Evolutionary conservation across 2,888 invertebrate species (phyloP), one percentile per base, ranked within the genome.

Genomic region (Petrophora chlorosata): DNA sequence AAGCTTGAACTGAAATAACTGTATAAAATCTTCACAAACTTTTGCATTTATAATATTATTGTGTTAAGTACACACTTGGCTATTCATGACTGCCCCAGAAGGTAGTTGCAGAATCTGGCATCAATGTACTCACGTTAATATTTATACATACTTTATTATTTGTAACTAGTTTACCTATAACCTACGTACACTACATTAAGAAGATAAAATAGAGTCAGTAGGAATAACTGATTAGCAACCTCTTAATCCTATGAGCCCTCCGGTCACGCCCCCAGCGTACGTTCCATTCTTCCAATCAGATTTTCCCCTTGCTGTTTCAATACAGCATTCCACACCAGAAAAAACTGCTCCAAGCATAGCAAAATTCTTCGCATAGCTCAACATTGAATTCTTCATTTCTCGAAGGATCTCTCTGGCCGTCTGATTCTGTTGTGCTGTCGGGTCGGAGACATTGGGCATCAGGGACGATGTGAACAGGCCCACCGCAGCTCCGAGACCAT

Each of bases 211-310:
- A n/a, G n/a, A n/a, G n/a, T n/a, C n/a, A n/a, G n/a, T 13, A 2
- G 5, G n/a, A 16, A 17, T 23, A 15, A 16, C 2, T 16, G 7
- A 26, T 5, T 3, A 10, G 19, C 9, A 65, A 95, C 95, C 95
- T 92, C 97, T 91, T 48, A 97, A 82, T 8, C 97, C 97, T 74
- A 97, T 96, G 22, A 98, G 80, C 22, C 98, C 99, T 34, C 99
- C 99, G 10, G 98, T 98, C 5, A 98, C 92, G 28, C 93, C 98
- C 28, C 99, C 99, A 43, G 98, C 97, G 73, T 97, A 95, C 0
- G 98, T 98, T 1, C 98, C 98, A 91, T 99, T 99, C 70, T 95
- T 95, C 97, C 99, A 97, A 79, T 99, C 99, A 19, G 95, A 95
- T 78, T 97, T 98, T 8, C 98, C 99, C 68, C 99, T 92, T 80